Evolutionary conservation across 2,113 vertebrate genomes (phyloP).

Genomic region (Rhinopithecus roxellana): DNA sequence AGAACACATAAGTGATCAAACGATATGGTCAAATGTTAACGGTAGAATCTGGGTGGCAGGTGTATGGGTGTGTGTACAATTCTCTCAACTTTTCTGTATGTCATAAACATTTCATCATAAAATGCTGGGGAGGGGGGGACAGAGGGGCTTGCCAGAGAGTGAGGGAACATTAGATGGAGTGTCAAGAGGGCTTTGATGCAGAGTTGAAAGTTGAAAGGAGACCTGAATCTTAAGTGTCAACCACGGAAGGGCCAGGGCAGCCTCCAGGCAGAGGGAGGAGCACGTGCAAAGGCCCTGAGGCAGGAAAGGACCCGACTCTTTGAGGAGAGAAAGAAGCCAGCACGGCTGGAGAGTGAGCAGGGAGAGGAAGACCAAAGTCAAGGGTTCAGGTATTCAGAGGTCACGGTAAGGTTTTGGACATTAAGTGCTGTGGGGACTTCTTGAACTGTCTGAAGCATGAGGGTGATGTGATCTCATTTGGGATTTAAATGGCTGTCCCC

Average conservation of each 20-base stretch:
- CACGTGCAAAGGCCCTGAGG: not conserved
- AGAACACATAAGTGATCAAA: fast-evolving
- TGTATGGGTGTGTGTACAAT: not conserved
- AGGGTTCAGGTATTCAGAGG: fast-evolving
- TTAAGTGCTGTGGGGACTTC: too few species aligned
- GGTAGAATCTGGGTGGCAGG: not conserved
- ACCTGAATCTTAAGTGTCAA: not conserved
- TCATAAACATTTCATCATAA: not conserved
- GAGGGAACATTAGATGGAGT: not conserved
- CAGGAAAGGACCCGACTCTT: not conserved
- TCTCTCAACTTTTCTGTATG: not conserved
- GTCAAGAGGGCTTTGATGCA: not conserved
- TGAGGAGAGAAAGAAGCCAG: not conserved
- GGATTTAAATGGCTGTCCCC: not conserved
- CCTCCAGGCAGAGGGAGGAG: not conserved
- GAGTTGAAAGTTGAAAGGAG: not conserved
- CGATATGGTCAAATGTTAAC: fast-evolving
- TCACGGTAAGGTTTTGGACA: not conserved
- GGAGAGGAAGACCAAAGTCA: not conserved
- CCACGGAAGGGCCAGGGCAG: not conserved
- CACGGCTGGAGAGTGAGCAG: fast-evolving
- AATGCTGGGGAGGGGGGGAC: not conserved
- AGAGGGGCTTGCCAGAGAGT: not conserved
- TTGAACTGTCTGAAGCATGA: not conserved
- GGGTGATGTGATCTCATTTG: fast-evolving